These are phyloP conservation scores for Pheosia tremula DNA, from an alignment of 2,888 invertebrate species.

Conservation along the genomic window DNA sequence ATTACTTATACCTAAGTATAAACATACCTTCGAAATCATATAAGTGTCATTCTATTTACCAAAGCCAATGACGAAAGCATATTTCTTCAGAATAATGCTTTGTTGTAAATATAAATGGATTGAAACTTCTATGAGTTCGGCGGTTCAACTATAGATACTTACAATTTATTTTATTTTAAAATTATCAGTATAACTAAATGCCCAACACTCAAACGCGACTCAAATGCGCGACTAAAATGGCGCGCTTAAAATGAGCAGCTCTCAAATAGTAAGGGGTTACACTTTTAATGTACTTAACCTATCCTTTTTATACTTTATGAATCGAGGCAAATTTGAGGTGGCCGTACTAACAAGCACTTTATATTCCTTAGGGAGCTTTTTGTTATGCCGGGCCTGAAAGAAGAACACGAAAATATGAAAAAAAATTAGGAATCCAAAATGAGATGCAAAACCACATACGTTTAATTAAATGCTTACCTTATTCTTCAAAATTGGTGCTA, in stretches of 20 bases:
- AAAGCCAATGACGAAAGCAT: too few relatives aligned
- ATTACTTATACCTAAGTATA: slow-evolving; percentile 7
- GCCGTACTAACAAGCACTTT: slow-evolving; percentile 89
- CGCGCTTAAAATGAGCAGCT: slow-evolving; percentile 8
- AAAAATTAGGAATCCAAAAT: too few relatives aligned
- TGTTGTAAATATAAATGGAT: too few relatives aligned
- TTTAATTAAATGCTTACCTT: slow-evolving; percentile 77
- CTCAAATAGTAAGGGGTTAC: slow-evolving; percentile 15
- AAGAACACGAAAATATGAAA: background rate
- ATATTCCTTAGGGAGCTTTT: slow-evolving; percentile 87
- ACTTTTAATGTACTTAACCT: slow-evolving; percentile 64
- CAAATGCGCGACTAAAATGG: too few relatives aligned
- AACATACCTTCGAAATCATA: too few relatives aligned
- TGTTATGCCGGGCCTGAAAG: slow-evolving; percentile 86
- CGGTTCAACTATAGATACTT: too few relatives aligned
- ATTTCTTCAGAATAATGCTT: too few relatives aligned
- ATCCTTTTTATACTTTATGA: slow-evolving; percentile 87
- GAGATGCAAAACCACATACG: slow-evolving; percentile 2
- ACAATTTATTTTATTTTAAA: too few relatives aligned
- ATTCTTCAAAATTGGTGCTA: slow-evolving; percentile 86
- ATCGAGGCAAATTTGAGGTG: slow-evolving; percentile 87
- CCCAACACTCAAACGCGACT: too few relatives aligned
- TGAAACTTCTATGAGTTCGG: too few relatives aligned
- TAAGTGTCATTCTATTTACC: too few relatives aligned
- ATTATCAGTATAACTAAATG: too few relatives aligned